Base-by-base conservation (phyloP, 2,888 invertebrate genomes). In the Ormyrus rosae region DNA sequence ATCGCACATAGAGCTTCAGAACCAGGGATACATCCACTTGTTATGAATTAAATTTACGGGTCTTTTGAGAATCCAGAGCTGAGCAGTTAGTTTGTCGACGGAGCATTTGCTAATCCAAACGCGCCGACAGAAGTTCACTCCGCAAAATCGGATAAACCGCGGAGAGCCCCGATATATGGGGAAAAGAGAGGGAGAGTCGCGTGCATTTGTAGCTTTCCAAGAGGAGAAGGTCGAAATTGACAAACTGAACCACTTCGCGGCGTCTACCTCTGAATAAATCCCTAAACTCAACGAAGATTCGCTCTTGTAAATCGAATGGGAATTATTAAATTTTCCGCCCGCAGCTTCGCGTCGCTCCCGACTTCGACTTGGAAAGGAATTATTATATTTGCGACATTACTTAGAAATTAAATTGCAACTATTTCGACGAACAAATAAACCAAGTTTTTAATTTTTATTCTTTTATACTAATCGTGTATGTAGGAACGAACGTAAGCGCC, bases 71-170 rank as follows among this genome's bases (percentile, higher is more conserved):
- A 56, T 63, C 61, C 58, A 67, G 70, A 72, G 67, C 51, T 55
- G 79, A 77, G 78, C 73, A 73, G 56, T 48, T 46, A 65, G 58
- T 77, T 58, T 77, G n/a, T 65, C 13, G 51, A 45, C 48, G 13
- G 53, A 71, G 67, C 19, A 53, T 68, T 72, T 50, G 48, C 45
- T 51, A 72, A 78, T 72, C 60, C 67, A 72, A 78, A 72, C 45
- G 51, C n/a, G 45, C 48, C 48, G 51, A 5, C 11, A 48, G 73
- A 73, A 73, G 56, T 73, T 55, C 19, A 48, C 13, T 48, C n/a
- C 19, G 75, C 19, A 60, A 75, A 75, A 78, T 67, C 51, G 67
- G 58, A 78, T 64, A 65, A 72, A 65, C 67, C 65, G 6, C 67
- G 67, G 67, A 48, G 48, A 67, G 13, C 46, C 34, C 34, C 46